Percentiles rank a stretch among this genome's conserved stretches.
phyloP scores from a whole-genome alignment of 1,140 invertebrate species.

The Drosophila obscura region DNA sequence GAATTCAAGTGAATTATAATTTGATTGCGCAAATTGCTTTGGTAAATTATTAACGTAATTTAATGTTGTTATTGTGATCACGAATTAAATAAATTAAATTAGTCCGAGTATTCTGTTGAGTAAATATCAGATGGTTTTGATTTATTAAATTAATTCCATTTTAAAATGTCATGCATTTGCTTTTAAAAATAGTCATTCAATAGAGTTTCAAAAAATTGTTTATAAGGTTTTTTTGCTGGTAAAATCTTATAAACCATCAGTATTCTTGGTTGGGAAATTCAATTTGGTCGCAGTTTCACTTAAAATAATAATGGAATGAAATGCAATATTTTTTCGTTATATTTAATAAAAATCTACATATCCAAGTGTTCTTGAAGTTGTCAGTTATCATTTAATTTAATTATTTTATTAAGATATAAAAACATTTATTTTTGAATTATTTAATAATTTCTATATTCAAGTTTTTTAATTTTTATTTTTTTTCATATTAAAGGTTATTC shows the following conservation, averaged over 20 bases:
- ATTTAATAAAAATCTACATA: too few relatives aligned
- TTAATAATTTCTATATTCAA: too few relatives aligned
- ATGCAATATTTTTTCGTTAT: background rate
- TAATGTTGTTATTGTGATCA: background rate
- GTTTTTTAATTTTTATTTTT: too few relatives aligned
- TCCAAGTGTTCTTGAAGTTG: background rate
- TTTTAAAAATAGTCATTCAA: too few relatives aligned
- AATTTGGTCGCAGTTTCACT: background rate
- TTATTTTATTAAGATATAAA: too few relatives aligned
- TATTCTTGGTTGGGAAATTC: background rate
- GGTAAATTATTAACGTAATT: slow-evolving; percentile 33
- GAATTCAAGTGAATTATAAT: slow-evolving; percentile 26
- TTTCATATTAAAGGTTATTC: too few relatives aligned
- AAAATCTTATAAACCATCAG: background rate
- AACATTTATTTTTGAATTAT: too few relatives aligned
- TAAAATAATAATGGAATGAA: background rate
- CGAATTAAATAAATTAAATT: too few relatives aligned
- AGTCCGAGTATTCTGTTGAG: too few relatives aligned
- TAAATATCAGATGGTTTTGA: too few relatives aligned
- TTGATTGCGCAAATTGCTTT: slow-evolving; percentile 18
- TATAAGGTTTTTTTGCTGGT: background rate
- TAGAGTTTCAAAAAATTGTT: background rate
- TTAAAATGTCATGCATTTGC: too few relatives aligned
- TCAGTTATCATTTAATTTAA: background rate
- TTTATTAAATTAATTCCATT: too few relatives aligned